phyloP scores from a whole-genome alignment of 2,113 vertebrate genomes.

The Bujurquina vittata region DNA sequence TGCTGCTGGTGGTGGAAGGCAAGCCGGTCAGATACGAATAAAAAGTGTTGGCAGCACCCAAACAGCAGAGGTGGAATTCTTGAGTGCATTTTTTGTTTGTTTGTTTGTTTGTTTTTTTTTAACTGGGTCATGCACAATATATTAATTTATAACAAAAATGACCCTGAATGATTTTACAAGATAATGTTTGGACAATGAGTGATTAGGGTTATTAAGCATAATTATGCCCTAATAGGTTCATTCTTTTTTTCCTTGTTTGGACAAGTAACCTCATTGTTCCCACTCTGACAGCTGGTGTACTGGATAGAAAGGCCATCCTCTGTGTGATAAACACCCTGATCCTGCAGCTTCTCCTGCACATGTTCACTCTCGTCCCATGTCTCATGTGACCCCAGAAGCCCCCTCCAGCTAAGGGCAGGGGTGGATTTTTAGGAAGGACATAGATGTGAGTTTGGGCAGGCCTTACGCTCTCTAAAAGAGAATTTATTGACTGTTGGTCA shows the following conservation, averaged over 20 bases:
- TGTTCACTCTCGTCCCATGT: slow-evolving; percentile 64
- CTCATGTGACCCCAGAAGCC: slow-evolving; percentile 56
- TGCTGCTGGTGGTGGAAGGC: background rate
- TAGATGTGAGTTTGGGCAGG: slow-evolving; percentile 57
- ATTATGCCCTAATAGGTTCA: slow-evolving; percentile 37
- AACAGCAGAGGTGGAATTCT: background rate
- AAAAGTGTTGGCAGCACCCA: slow-evolving; percentile 2
- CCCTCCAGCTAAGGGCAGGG: slow-evolving; percentile 20
- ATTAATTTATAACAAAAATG: background rate
- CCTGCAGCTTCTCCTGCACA: slow-evolving; percentile 57
- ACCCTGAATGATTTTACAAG: background rate
- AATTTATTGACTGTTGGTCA: slow-evolving; percentile 55
- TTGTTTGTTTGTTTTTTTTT: background rate
- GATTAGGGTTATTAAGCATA: slow-evolving; percentile 31
- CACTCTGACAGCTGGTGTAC: slow-evolving; percentile 70
- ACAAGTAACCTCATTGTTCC: slow-evolving; percentile 71
- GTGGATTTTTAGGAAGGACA: slow-evolving; percentile 36
- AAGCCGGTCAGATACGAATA: slow-evolving; percentile 17
- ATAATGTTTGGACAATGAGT: slow-evolving; percentile 16
- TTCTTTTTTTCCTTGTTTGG: slow-evolving; percentile 56
- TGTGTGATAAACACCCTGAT: slow-evolving; percentile 64
- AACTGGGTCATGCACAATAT: background rate
- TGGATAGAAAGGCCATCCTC: slow-evolving; percentile 54
- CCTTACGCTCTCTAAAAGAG: slow-evolving; percentile 45
- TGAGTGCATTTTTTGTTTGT: no score